Evolutionary conservation across 2,888 invertebrate species (phyloP), one percentile per base, ranked within the genome.

Genomic region (Heterodera filipjevi): DNA sequence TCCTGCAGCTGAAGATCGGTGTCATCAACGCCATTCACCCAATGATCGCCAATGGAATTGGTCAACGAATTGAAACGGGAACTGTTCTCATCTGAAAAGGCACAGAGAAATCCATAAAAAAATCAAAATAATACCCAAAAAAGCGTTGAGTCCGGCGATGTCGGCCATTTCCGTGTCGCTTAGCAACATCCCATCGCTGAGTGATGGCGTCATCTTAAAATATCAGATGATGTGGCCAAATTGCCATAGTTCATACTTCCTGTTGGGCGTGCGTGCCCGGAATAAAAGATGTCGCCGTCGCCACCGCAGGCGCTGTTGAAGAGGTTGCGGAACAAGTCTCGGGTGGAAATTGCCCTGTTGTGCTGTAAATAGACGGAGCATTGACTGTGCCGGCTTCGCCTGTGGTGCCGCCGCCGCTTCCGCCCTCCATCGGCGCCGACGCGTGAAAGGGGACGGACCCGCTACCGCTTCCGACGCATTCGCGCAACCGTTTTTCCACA

Each of bases 121-220:
- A 53, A 53, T 22, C 22, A 19, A 19, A 12, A 53, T 3, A 12
- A 39, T 10, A 66, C 44, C 73, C 73, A 72, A 46, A 39, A 35
- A 72, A 3, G 73, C 73, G 59, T 72, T 72, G 32, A 72, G 59
- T 19, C 73, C 73, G 32, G 73, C 73, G 59, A 72, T 72, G 35
- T 49, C 49, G 30, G 73, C 73, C 32, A 72, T 72, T 39, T 72
- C 73, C 30, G 49, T 22, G 19, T 72, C 73, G 59, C 19, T 72
- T 39, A 72, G 59, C 19, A 72, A 19, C 73, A 72, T 72, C 35
- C 73, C 73, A n/a, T 72, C 73, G 30, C 32, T 66, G 22, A 92
- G 93, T 0, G 92, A 93, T 76, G 53, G 53, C 3, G 53, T 22
- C 53, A 39, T 39, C 39, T 39, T 39, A 39, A 39, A 39, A 39